A percentile compares a stretch with the other conserved stretches of the same genome.
Evolutionary conservation across 2,888 invertebrate genomes (phyloP).

Genomic region (Priocnemis perturbator): DNA sequence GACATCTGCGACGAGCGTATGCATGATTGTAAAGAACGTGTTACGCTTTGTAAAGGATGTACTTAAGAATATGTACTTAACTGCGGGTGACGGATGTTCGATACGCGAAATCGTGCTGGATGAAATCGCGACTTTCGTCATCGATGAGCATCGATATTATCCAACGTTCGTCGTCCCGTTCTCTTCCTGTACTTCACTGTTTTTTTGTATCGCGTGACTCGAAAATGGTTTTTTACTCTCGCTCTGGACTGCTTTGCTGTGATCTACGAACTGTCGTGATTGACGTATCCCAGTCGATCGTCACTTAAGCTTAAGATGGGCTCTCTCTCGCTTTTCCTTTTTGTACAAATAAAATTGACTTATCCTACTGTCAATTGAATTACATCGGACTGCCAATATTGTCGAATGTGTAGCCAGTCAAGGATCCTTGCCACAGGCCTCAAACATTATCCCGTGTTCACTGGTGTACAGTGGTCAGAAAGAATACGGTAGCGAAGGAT

Average conservation of each 20-base stretch:
- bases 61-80: conserved; percentile 31
- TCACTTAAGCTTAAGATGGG: neutral
- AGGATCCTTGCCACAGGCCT: neutral
- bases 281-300: neutral
- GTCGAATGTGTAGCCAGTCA: conserved; percentile 11
- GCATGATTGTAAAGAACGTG: conserved; percentile 3
- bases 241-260: conserved; percentile 24
- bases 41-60: conserved; percentile 19
- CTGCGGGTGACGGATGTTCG: conserved; percentile 11
- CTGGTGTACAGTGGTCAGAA: conserved; percentile 21
- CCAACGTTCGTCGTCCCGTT: conserved; percentile 36
- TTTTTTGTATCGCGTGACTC: conserved; percentile 49
- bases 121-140: conserved; percentile 31
- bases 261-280: conserved; percentile 35
- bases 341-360: conserved; percentile 15
- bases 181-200: conserved; percentile 19
- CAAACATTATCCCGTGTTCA: conserved; percentile 9
- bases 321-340: neutral
- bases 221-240: conserved; percentile 21
- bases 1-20: neutral
- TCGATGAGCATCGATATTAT: conserved; percentile 36
- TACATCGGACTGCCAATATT: conserved; percentile 19
- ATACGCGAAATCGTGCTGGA: neutral
- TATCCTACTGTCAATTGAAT: conserved; percentile 38
- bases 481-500: too few relatives aligned